A percentile compares a stretch with the other conserved stretches of the same genome.
These are phyloP conservation scores for Teleopsis dalmanni DNA, from an alignment of 1,140 invertebrate genomes.

Conservation along the genomic window DNA sequence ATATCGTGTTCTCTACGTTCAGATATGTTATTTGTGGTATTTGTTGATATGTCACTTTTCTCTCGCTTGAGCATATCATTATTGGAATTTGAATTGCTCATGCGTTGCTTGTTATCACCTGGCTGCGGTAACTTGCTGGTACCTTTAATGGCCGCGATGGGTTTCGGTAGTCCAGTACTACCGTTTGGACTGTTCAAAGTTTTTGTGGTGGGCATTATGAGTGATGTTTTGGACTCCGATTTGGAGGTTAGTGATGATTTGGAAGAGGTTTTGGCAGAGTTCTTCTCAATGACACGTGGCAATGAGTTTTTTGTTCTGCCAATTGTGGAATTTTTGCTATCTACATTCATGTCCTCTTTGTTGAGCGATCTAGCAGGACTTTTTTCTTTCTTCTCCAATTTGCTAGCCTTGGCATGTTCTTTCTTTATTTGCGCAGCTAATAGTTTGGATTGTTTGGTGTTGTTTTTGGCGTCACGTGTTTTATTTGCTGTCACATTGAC, in stretches of 20 bases:
- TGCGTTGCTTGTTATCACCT: constrained; percentile 14
- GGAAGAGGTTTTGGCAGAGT: constrained; percentile 31
- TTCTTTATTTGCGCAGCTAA: constrained; percentile 35
- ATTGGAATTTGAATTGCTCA: constrained; percentile 13
- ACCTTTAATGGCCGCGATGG: constrained; percentile 82
- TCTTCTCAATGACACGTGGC: constrained; percentile 22
- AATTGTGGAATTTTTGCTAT: constrained; percentile 32
- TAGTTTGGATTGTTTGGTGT: constrained; percentile 37
- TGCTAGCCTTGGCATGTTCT: constrained; percentile 24
- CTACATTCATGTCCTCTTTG: constrained; percentile 32
- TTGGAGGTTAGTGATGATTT: constrained; percentile 36
- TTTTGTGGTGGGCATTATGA: constrained; percentile 23
- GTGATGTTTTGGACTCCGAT: constrained; percentile 35
- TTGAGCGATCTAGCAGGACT: constrained; percentile 37
- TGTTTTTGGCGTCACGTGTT: constrained; percentile 23
- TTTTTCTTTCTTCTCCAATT: constrained; percentile 36
- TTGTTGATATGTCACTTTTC: constrained; percentile 35
- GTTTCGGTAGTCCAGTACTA: constrained; percentile 74
- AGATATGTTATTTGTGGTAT: constrained; percentile 42
- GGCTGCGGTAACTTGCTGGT: constrained; percentile 57
- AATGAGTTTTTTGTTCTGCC: constrained; percentile 27
- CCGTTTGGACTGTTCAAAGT: constrained; percentile 28
- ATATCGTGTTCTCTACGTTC: constrained; percentile 5
- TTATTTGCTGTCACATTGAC: constrained; percentile 20
- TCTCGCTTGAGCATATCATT: constrained; percentile 26